Conservation (phyloP, 2,888 invertebrate species). For the Agrilus mali region DNA sequence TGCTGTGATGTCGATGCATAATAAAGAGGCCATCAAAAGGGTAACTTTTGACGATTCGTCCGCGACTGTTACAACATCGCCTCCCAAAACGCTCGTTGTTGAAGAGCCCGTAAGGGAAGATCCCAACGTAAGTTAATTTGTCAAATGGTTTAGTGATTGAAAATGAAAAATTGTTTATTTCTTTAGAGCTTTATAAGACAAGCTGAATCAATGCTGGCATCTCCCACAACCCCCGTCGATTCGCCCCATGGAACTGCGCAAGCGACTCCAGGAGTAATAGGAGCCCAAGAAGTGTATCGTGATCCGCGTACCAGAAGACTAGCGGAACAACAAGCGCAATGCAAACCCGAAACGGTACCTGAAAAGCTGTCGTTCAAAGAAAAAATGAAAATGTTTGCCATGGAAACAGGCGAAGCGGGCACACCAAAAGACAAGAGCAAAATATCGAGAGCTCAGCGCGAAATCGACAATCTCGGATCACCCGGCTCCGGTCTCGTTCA, state of each 20-base stretch:
- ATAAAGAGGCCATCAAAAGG: conserved; percentile 31
- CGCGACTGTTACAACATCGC: conserved; percentile 28
- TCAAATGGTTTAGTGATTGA: too few relatives aligned
- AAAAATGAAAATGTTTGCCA: conserved; percentile 99
- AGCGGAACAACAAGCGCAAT: conserved; percentile 57
- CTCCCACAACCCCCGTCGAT: conserved; percentile 58
- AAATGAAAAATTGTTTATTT: too few relatives aligned
- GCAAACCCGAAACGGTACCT: conserved; percentile 56
- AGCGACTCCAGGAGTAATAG: conserved; percentile 91
- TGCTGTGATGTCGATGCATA: conserved; percentile 60
- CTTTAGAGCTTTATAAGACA: conserved; percentile 71
- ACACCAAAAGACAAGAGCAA: conserved; percentile 93
- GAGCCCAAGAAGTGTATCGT: conserved; percentile 95
- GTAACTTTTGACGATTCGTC: conserved; percentile 31
- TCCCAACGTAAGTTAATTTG: conserved; percentile 74
- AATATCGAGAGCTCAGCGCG: conserved; percentile 88
- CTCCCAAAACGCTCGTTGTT: conserved; percentile 15
- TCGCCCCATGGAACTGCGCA: conserved; percentile 32
- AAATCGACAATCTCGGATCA: conserved; percentile 62
- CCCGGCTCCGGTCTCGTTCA: conserved; percentile 27
- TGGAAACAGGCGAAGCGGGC: conserved; percentile 86
- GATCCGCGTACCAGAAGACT: conserved; percentile 84
- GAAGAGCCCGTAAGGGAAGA: conserved; percentile 46
- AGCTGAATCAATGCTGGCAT: conserved; percentile 66
- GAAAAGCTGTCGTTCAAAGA: conserved; percentile 95